Conservation (phyloP, 2,113 vertebrate species). For the Dolichallabes microphthalmus region DNA sequence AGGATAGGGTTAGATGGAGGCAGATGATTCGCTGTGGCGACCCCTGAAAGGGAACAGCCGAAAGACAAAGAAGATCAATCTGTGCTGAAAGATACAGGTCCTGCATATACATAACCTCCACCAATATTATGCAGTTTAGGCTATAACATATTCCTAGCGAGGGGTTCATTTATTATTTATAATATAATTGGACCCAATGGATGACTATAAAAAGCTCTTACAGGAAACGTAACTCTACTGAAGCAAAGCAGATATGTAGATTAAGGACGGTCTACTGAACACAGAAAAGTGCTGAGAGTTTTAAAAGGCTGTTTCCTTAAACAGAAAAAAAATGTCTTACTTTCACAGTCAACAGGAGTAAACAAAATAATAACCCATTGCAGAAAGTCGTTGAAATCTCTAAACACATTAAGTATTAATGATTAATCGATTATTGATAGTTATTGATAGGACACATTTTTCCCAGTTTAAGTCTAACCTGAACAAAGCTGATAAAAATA, state of each 20-base stretch:
- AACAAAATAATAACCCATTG: not conserved
- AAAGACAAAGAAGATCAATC: no score
- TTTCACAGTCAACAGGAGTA: not conserved
- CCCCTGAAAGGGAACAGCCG: no score
- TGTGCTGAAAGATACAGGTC: no score
- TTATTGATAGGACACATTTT: no score
- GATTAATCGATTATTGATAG: no score
- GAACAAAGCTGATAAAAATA: no score
- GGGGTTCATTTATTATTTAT: not conserved
- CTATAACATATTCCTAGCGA: not conserved
- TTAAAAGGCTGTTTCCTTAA: no score
- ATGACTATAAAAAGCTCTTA: not conserved
- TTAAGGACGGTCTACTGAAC: not conserved
- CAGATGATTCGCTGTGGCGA: no score
- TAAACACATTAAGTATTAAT: not conserved
- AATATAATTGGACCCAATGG: not conserved
- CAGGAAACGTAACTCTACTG: not conserved
- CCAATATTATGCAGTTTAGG: not conserved
- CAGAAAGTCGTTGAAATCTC: no score
- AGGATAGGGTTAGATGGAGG: no score
- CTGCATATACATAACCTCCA: not conserved
- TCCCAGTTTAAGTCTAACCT: no score
- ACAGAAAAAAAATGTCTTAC: not conserved
- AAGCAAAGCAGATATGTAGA: not conserved
- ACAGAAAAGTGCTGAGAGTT: not conserved